Evolutionary conservation across 1,140 invertebrate genomes (phyloP).

Genomic region (Pseudomyrmex concolor): DNA sequence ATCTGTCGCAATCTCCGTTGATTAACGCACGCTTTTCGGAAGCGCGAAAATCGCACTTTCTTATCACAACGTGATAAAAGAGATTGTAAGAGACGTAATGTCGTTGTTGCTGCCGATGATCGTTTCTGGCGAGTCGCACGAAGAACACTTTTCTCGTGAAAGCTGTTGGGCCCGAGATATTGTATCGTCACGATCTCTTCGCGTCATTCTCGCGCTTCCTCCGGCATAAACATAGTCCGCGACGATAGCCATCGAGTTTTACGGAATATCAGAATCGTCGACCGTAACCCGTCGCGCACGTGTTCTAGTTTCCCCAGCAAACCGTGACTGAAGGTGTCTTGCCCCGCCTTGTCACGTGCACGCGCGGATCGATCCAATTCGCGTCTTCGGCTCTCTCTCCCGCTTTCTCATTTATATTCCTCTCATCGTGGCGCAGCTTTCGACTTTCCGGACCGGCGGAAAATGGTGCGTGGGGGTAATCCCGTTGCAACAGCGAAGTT

Average conservation of each 20-base stretch:
- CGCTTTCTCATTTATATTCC: constrained; percentile 70
- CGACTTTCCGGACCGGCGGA: constrained; percentile 44
- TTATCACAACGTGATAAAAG: constrained; percentile 8
- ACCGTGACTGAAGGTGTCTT: constrained; percentile 62
- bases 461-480: constrained; percentile 55
- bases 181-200: background rate
- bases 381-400: constrained; percentile 63
- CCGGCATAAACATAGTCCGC: constrained; percentile 13
- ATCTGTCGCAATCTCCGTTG: background rate
- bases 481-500: constrained; percentile 69
- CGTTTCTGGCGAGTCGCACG: constrained; percentile 1
- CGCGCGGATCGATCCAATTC: constrained; percentile 69
- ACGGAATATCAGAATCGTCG: constrained; percentile 50
- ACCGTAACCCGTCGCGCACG: constrained; percentile 61
- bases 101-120: background rate
- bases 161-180: background rate
- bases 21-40: background rate
- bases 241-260: constrained; percentile 31
- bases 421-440: constrained; percentile 69
- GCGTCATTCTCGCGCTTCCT: background rate
- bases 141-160: background rate
- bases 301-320: constrained; percentile 34
- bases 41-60: background rate
- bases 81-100: background rate
- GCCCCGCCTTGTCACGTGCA: constrained; percentile 69